Evolutionary conservation across 2,113 vertebrate genomes (phyloP), one percentile per base, ranked within the genome.

Genomic region (Catagonus wagneri): DNA sequence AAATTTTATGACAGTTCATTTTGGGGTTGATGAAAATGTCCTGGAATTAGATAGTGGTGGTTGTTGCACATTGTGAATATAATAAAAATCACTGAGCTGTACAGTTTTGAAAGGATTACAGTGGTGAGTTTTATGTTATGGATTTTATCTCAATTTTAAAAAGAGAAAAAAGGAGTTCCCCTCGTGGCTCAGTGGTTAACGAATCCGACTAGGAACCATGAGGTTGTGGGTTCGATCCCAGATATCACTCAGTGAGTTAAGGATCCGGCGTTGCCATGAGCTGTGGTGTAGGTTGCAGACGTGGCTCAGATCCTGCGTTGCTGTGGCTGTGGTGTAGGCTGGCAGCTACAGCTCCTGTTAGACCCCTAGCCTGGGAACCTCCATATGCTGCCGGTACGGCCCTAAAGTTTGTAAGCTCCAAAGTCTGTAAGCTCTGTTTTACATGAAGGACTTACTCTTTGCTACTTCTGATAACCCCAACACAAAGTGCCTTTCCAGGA

Each of bases 121-220:
- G 0, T 74, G 60, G 34, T 92, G 32, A 91, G 44, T 75, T 72
- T 54, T 78, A 20, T n/a, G 9, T 25, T 66, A 7, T 88, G 44
- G 84, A 54, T 81, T 94, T 92, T 79, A 75, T 66, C 96, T 86
- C 34, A 50, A 34, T 36, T 92, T 84, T 52, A 7, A 36, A 60
- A 78, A 44, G 4, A 20, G 54, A 66, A 34, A 72, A 81, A 63
- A n/a, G n/a, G n/a, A n/a, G n/a, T n/a, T n/a, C n/a, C n/a, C n/a
- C n/a, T n/a, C n/a, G n/a, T n/a, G n/a, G n/a, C n/a, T n/a, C n/a
- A n/a, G n/a, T n/a, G n/a, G n/a, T n/a, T n/a, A n/a, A n/a, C n/a
- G n/a, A n/a, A n/a, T n/a, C n/a, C n/a, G n/a, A n/a, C n/a, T n/a
- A n/a, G n/a, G n/a, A n/a, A n/a, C n/a, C n/a, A n/a, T n/a, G n/a